Percentiles rank a stretch among this genome's conserved stretches.
These are phyloP conservation scores for Allacma fusca DNA, from an alignment of 2,888 invertebrate species.

Conservation along the genomic window DNA sequence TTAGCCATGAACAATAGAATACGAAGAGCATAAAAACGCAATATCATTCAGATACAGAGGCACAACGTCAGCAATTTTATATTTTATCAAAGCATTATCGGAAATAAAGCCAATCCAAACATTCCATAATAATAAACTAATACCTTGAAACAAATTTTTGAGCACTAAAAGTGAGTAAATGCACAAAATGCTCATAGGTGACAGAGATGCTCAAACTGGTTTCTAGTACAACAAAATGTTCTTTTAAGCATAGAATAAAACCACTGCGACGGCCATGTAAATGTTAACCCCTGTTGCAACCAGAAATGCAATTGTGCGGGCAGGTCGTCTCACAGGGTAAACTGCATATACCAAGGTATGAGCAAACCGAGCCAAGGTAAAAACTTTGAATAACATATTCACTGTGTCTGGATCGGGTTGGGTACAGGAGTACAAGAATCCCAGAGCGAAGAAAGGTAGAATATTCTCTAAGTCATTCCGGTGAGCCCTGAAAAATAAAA, in stretches of 20 bases:
- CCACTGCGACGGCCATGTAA: constrained; percentile 66
- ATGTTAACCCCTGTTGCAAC: constrained; percentile 66
- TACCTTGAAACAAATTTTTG: too few species aligned
- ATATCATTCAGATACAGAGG: too few species aligned
- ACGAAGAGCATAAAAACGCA: too few species aligned
- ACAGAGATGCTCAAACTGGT: too few species aligned
- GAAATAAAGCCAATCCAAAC: too few species aligned
- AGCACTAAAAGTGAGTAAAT: too few species aligned
- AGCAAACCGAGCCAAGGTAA: constrained; percentile 68
- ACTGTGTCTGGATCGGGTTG: constrained; percentile 68
- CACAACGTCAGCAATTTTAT: too few species aligned
- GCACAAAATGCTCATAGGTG: too few species aligned
- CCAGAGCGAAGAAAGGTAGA: constrained; percentile 71
- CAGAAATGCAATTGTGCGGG: constrained; percentile 67
- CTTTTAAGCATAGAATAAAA: background rate
- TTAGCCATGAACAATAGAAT: too few species aligned
- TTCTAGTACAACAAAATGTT: background rate
- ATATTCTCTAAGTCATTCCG: constrained; percentile 74
- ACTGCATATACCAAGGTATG: constrained; percentile 75
- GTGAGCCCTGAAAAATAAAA: constrained; percentile 69
- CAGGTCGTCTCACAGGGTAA: constrained; percentile 71
- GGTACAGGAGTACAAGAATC: constrained; percentile 71
- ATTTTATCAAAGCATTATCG: too few species aligned
- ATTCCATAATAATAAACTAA: too few species aligned
- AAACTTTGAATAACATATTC: constrained; percentile 69